Conservation (phyloP, 2,113 vertebrate genomes). For the Anoura caudifer region DNA sequence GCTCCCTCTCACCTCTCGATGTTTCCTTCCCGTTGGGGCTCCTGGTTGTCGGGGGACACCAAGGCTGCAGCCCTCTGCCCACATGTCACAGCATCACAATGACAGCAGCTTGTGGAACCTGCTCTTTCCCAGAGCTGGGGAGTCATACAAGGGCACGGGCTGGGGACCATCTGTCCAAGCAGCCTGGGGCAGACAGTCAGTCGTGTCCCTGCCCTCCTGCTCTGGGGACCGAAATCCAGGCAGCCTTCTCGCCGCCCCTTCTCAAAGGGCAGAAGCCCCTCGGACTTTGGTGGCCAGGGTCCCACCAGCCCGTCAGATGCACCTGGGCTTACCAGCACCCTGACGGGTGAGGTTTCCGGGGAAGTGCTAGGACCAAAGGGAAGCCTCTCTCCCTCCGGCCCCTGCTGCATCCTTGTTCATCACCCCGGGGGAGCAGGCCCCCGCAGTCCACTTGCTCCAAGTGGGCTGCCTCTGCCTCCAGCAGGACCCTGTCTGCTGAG, state of each 20-base stretch:
- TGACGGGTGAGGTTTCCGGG: background rate
- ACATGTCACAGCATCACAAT: background rate
- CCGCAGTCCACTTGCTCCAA: accelerated
- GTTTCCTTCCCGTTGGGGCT: background rate
- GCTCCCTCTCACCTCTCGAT: background rate
- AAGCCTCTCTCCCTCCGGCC: background rate
- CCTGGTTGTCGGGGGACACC: background rate
- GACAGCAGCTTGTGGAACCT: background rate
- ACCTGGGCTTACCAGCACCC: background rate
- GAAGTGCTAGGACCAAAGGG: background rate
- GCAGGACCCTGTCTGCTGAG: background rate
- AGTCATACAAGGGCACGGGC: background rate
- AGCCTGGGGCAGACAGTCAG: background rate
- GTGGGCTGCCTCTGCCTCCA: background rate
- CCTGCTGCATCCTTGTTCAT: background rate
- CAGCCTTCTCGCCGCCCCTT: background rate
- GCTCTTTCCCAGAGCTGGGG: background rate
- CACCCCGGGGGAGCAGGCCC: no score
- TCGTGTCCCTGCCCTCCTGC: background rate
- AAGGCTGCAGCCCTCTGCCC: background rate
- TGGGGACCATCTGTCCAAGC: background rate
- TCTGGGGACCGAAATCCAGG: background rate
- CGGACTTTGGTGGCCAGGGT: background rate
- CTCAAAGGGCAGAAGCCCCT: background rate
- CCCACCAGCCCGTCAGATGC: accelerated